These are phyloP conservation scores for Caenorhabditis sulstoni DNA, from an alignment of 2,888 invertebrate genomes.

Conservation along the genomic window DNA sequence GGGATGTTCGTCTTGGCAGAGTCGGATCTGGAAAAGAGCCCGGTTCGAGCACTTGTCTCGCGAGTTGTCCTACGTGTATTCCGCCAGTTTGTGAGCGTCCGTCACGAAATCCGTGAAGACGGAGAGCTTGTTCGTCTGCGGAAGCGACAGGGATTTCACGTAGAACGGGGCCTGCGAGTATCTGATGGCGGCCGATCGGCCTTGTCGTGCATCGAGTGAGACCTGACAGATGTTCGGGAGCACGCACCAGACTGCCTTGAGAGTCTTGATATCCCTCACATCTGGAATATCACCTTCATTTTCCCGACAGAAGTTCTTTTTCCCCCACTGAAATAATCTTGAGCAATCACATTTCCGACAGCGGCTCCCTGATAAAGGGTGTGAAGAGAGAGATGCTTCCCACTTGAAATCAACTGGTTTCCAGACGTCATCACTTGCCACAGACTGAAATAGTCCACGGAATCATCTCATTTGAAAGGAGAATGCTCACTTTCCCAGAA, in stretches of 20 bases:
- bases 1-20: constrained; percentile 14
- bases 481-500: constrained; percentile 25
- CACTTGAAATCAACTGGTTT: constrained; percentile 3
- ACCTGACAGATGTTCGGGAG: constrained; percentile 2
- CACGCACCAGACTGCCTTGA: constrained; percentile 14
- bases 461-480: neutral
- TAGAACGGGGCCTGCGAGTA: constrained; percentile 2
- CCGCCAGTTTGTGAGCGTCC: constrained; percentile 12
- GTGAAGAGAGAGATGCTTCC: constrained; percentile 8
- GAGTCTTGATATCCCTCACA: constrained; percentile 14
- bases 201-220: constrained; percentile 15
- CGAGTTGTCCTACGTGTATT: constrained; percentile 14
- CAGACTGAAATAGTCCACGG: too few species aligned
- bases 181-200: constrained; percentile 9
- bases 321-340: constrained; percentile 13
- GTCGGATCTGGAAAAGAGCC: neutral
- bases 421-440: constrained; percentile 9
- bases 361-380: constrained; percentile 10
- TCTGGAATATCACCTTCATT: too few species aligned
- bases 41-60: too few species aligned
- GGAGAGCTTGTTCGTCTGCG: constrained; percentile 17
- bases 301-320: neutral
- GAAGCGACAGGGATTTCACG: constrained; percentile 1
- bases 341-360: neutral
- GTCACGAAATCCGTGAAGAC: constrained; percentile 20